Conservation (phyloP, 2,797 vertebrate genomes). For the Chaunax sp. region DNA sequence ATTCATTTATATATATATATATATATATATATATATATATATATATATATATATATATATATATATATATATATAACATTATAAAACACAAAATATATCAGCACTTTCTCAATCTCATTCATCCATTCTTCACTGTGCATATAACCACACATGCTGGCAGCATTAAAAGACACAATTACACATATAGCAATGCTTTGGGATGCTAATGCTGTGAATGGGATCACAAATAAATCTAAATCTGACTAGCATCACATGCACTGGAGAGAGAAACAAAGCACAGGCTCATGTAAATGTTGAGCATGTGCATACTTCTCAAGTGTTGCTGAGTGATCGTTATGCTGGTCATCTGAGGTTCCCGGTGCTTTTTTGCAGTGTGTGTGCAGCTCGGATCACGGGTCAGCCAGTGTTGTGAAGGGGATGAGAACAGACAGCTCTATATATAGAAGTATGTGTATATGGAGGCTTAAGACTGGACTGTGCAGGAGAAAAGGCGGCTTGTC, state of each 20-base stretch:
- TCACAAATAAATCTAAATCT: not conserved
- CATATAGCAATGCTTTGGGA: not conserved
- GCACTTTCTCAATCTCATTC: not conserved
- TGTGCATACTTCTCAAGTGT: conserved; percentile 1
- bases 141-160: not conserved
- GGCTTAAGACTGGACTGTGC: conserved; percentile 46
- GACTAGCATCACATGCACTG: not conserved
- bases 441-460: conserved; percentile 74
- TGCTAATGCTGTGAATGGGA: not conserved
- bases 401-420: conserved; percentile 64
- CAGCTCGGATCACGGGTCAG: conserved; percentile 65
- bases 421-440: conserved; percentile 78
- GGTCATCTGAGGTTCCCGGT: conserved; percentile 52
- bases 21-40: not conserved
- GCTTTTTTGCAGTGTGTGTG: conserved; percentile 43
- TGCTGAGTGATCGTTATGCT: conserved; percentile 44
- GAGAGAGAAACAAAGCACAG: not conserved
- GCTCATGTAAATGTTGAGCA: conserved; percentile 11
- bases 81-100: not conserved
- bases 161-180: not conserved
- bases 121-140: conserved; percentile 7
- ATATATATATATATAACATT: not conserved
- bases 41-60: not conserved
- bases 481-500: conserved; percentile 34
- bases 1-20: not conserved